Base-by-base conservation (phyloP, 2,888 invertebrate genomes). In the Apodemia zela region DNA sequence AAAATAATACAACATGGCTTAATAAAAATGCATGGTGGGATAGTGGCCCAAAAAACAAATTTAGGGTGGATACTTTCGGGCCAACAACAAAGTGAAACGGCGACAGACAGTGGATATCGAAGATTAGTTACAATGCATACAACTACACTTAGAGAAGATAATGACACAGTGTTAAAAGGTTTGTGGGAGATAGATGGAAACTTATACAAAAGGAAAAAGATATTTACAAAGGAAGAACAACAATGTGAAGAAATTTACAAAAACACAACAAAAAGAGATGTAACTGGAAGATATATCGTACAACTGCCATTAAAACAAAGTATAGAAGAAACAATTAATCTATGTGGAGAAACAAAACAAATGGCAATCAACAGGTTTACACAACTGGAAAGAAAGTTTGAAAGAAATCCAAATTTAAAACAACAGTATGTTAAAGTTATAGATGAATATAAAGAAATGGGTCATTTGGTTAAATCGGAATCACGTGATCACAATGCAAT, bases 1-100 rank as follows among this genome's bases (percentile, higher is more conserved):
- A 65, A 71, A 47, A 71, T 73, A n/a, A 67, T 72, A 54, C 66
- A 69, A 62, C 66, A 64, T 8, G 71, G 70, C 17, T 60, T 71
- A 21, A 21, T 21, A 21, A 21, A 21, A 17, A 69, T 8, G 69
- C 67, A 60, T 42, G 66, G 63, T 15, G 66, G 68, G n/a, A 21
- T 69, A 61, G 65, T 71, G 18, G 70, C 67, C 59, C 71, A 35
- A 60, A 35, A 51, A 21, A 17, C 54, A 15, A 54, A 21, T 45
- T 15, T 15, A 13, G 45, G 70, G 70, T 62, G 59, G 25, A n/a
- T 47, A 62, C 10, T 8, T 17, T n/a, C n/a, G n/a, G n/a, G n/a
- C n/a, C n/a, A n/a, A n/a, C n/a, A n/a, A n/a, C n/a, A n/a, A n/a
- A n/a, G n/a, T n/a, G n/a, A n/a, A n/a, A n/a, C n/a, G n/a, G n/a